phyloP scores from a whole-genome alignment of 2,797 vertebrate genomes.

The Cuculus canorus region DNA sequence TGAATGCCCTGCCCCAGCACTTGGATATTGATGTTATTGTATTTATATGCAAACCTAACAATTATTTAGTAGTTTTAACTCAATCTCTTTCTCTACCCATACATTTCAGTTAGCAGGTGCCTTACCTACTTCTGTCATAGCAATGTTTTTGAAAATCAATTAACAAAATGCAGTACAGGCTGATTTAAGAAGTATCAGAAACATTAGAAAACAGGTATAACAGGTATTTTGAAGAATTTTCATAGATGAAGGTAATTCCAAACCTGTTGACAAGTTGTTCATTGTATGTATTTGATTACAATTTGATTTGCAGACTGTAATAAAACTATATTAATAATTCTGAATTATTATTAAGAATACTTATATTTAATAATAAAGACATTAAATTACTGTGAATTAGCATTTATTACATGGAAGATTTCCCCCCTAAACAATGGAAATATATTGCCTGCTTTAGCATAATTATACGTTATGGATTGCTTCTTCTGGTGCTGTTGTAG shows the following conservation, averaged over 20 bases:
- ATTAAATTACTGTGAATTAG: background rate
- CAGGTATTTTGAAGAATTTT: background rate
- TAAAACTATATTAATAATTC: background rate
- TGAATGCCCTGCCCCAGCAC: background rate
- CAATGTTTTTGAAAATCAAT: background rate
- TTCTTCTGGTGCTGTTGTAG: background rate
- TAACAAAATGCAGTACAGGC: background rate
- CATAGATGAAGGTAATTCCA: background rate
- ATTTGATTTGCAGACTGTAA: background rate
- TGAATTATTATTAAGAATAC: background rate
- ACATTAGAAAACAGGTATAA: background rate
- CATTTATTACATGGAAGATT: background rate
- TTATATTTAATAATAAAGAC: background rate
- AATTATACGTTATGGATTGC: background rate
- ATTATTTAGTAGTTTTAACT: background rate
- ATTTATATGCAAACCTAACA: background rate
- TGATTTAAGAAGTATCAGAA: background rate
- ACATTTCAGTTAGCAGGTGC: background rate
- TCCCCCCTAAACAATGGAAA: background rate
- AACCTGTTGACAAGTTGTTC: background rate
- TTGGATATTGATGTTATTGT: background rate
- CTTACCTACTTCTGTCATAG: background rate
- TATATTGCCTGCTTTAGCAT: background rate
- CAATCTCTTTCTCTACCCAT: background rate
- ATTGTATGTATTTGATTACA: background rate